A percentile compares a stretch with the other conserved stretches of the same genome.
phyloP scores from a whole-genome alignment of 2,797 vertebrate genomes.

The Phoxinus dragarum region DNA sequence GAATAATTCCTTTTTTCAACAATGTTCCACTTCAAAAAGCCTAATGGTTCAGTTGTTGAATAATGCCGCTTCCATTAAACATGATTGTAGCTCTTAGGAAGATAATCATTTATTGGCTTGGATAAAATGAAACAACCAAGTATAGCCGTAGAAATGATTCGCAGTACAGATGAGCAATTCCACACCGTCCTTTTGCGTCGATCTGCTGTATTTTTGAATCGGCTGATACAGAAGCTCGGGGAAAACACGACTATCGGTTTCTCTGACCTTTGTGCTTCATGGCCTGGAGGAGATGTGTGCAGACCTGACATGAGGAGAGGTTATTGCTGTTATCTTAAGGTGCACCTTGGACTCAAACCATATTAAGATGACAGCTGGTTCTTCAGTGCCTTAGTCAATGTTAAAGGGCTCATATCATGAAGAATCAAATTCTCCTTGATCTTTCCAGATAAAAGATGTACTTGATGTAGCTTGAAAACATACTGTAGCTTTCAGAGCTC shows the following conservation, averaged over 20 bases:
- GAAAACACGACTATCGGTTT: not conserved
- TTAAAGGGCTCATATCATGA: conserved; percentile 11
- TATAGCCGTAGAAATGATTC: not conserved
- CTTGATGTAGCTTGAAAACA: not conserved
- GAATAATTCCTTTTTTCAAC: not conserved
- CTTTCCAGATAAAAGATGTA: conserved; percentile 8
- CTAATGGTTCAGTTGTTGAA: conserved; percentile 7
- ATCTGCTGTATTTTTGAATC: not conserved
- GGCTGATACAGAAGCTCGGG: conserved; percentile 16
- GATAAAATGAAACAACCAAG: not conserved
- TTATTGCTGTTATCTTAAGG: conserved; percentile 13
- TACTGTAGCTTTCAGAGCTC: not conserved
- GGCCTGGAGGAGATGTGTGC: conserved; percentile 27
- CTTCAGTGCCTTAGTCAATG: not conserved
- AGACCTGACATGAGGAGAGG: conserved; percentile 11
- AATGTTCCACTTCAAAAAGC: not conserved
- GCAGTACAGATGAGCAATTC: not conserved
- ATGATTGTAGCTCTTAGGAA: not conserved
- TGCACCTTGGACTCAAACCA: conserved; percentile 14
- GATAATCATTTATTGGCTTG: not conserved
- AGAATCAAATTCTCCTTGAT: conserved; percentile 29
- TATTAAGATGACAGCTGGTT: conserved; percentile 24
- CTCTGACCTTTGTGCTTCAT: conserved; percentile 19
- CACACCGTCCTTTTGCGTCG: not conserved
- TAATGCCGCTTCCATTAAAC: not conserved